Evolutionary conservation across 1,140 invertebrate species (phyloP).

Genomic region (Rhyzopertha dominica): DNA sequence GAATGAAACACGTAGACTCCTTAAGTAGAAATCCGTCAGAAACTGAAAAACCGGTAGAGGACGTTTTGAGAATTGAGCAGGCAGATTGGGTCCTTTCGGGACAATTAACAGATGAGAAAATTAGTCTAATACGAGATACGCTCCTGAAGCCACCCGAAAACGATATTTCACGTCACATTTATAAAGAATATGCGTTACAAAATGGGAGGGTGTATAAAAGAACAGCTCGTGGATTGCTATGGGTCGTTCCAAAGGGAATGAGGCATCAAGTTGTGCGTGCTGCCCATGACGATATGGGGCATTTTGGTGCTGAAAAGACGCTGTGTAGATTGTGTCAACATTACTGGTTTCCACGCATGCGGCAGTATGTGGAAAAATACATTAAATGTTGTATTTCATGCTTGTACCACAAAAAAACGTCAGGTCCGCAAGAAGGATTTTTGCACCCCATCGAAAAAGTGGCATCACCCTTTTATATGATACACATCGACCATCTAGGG

Average conservation of each 20-base stretch:
- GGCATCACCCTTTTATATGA: slow-evolving; percentile 22
- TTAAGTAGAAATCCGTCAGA: slow-evolving; percentile 16
- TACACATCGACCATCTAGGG: slow-evolving; percentile 31
- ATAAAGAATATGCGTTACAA: not conserved
- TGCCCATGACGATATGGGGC: slow-evolving; percentile 16
- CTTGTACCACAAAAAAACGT: slow-evolving; percentile 20
- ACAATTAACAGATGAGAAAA: slow-evolving; percentile 7
- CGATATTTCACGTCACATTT: not conserved
- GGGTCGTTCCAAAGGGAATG: slow-evolving; percentile 3
- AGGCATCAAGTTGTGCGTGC: not conserved
- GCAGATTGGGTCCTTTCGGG: slow-evolving; percentile 5
- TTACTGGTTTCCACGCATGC: slow-evolving; percentile 27
- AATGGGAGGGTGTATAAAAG: not conserved
- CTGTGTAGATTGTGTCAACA: slow-evolving; percentile 16
- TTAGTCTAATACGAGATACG: slow-evolving; percentile 3
- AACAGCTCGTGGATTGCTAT: not conserved
- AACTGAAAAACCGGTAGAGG: not conserved
- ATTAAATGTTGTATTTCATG: slow-evolving; percentile 23
- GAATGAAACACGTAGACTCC: slow-evolving; percentile 20
- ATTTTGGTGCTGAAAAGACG: slow-evolving; percentile 19
- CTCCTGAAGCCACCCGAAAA: not conserved
- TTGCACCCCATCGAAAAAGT: slow-evolving; percentile 28
- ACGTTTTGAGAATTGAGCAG: slow-evolving; percentile 5
- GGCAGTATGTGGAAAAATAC: slow-evolving; percentile 23
- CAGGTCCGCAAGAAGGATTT: slow-evolving; percentile 22